These are phyloP conservation scores for Coracopsis vasa DNA, from an alignment of 2,113 vertebrate genomes.

Conservation along the genomic window DNA sequence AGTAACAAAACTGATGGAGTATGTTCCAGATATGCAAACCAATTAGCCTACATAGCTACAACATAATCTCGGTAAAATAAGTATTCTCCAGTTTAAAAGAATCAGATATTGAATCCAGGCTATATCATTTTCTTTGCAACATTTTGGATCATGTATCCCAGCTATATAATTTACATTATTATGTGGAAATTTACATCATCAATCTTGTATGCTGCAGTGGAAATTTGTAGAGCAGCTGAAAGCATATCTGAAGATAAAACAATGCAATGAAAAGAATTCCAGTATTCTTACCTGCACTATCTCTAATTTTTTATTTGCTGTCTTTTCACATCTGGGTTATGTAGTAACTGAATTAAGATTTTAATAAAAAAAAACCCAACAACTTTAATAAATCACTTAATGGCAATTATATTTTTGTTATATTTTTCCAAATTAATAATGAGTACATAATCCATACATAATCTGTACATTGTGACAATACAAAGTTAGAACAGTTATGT, in stretches of 20 bases:
- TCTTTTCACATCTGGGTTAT: not conserved
- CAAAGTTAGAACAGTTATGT: not conserved
- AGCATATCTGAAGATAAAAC: not conserved
- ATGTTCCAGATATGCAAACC: not conserved
- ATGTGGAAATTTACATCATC: not conserved
- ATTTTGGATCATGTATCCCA: not conserved
- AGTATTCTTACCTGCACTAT: not conserved
- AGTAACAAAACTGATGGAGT: not conserved
- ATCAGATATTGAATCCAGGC: not conserved
- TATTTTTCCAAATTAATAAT: not conserved
- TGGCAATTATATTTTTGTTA: not conserved
- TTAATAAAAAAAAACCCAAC: fast-evolving
- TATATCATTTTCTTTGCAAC: not conserved
- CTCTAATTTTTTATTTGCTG: not conserved
- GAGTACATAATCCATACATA: not conserved
- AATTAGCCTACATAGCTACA: not conserved
- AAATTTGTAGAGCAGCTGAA: not conserved
- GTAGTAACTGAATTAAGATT: not conserved
- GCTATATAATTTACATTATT: not conserved
- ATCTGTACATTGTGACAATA: not conserved
- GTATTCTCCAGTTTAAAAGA: not conserved
- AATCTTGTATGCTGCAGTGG: not conserved
- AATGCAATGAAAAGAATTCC: not conserved
- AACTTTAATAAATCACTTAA: not conserved
- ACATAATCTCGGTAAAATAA: slow-evolving; percentile 1